Evolutionary conservation across 2,113 vertebrate genomes (phyloP).

Genomic region (Chinchilla lanigera): DNA sequence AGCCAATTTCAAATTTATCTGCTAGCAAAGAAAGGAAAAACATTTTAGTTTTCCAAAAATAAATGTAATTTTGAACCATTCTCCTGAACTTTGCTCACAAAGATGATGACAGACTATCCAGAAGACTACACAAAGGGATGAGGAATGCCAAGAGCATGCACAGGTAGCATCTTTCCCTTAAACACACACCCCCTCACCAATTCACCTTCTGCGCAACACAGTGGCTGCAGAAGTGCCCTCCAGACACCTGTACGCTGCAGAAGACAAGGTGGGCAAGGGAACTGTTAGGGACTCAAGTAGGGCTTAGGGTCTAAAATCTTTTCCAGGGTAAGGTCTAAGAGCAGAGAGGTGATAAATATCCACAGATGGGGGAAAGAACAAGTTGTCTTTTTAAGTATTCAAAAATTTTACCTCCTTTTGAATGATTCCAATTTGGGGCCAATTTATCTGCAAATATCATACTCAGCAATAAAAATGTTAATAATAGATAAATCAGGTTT

Average conservation of each 20-base stretch:
- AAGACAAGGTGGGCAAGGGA: not conserved
- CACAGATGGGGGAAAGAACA: not conserved
- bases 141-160: not conserved
- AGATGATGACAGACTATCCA: not conserved
- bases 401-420: slow-evolving; percentile 34
- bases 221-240: not conserved
- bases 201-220: not conserved
- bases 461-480: not conserved
- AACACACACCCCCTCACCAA: too few relatives aligned
- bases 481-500: not conserved
- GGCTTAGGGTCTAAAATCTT: not conserved
- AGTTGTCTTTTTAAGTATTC: not conserved
- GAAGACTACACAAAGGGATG: not conserved
- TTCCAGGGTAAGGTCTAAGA: not conserved
- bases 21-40: not conserved
- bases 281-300: not conserved
- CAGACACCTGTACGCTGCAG: not conserved
- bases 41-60: not conserved
- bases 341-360: not conserved
- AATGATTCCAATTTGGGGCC: not conserved
- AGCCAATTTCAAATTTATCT: slow-evolving; percentile 29
- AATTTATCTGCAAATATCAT: not conserved
- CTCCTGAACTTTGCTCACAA: not conserved
- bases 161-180: not conserved
- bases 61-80: not conserved